These are phyloP conservation scores for Scaptomyza montana DNA, from an alignment of 1,140 invertebrate genomes.

Conservation along the genomic window DNA sequence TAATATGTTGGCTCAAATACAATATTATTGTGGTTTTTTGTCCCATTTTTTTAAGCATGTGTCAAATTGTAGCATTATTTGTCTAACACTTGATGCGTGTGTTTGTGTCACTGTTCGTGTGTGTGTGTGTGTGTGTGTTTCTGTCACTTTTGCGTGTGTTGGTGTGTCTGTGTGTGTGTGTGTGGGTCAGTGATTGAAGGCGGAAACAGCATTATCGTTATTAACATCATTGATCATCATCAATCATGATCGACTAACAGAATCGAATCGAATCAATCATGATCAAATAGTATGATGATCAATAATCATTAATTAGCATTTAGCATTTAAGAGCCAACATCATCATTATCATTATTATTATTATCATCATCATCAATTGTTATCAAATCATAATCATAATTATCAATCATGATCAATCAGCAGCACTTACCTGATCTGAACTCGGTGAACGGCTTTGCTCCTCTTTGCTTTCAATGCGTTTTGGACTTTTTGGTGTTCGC, in stretches of 20 bases:
- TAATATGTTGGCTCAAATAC: constrained; percentile 27
- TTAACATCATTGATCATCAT: constrained; percentile 33
- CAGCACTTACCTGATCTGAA: constrained; percentile 92
- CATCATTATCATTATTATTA: constrained; percentile 6
- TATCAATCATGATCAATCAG: constrained; percentile 25
- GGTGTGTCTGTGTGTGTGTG: constrained; percentile 29
- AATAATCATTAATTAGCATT: constrained; percentile 25
- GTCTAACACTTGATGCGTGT: constrained; percentile 32
- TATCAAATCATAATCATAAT: constrained; percentile 13
- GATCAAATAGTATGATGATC: constrained; percentile 12
- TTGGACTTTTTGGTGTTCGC: constrained; percentile 92
- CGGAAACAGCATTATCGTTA: constrained; percentile 29
- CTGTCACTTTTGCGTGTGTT: constrained; percentile 3
- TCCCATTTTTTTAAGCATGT: background rate
- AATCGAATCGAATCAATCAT: constrained; percentile 15
- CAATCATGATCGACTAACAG: constrained; percentile 11
- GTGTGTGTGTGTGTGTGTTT: constrained; percentile 35
- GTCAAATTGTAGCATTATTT: constrained; percentile 23
- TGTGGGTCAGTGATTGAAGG: constrained; percentile 36
- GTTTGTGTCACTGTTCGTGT: constrained; percentile 30
- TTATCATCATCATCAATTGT: constrained; percentile 14
- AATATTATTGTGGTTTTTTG: background rate
- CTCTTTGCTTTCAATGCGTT: constrained; percentile 87
- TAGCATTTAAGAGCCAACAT: constrained; percentile 17
- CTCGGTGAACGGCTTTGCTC: constrained; percentile 93